Evolutionary conservation across 1,140 invertebrate species (phyloP), one percentile per base, ranked within the genome.

Genomic region (Dendroctonus valens): DNA sequence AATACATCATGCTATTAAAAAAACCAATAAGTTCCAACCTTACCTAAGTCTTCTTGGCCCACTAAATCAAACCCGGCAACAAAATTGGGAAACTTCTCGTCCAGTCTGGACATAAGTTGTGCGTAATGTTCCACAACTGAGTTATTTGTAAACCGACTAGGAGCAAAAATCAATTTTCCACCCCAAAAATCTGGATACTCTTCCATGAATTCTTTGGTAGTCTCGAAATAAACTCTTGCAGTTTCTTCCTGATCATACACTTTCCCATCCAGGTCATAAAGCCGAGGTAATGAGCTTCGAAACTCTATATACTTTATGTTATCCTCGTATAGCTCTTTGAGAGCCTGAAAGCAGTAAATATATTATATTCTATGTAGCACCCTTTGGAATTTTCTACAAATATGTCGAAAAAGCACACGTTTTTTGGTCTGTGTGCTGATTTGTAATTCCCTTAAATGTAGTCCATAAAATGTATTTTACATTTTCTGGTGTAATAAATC

Each of bases 301-400:
- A 94, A 74, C 81, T 95, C 92, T 0, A 91, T 69, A 69, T 93
- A 93, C 80, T 89, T 85, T 0, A 94, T 81, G 73, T 92, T 91
- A 71, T 94, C 92, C 1, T 89, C 82, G 69, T 87, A 85, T 7
- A 90, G 81, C 70, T 91, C 87, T 26, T 3, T 44, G 0, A 67
- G 38, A 14, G 57, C 57, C 57, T 88, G 84, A 68, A 88, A 88
- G 70, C 88, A 86, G 73, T 91, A 89, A 6, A 93, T 72, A 49
- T n/a, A 41, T 61, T 38, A 57, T 26, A 26, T 26, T 26, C 1
- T 26, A 26, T 26, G 26, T 26, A 26, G n/a, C n/a, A n/a, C n/a
- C n/a, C n/a, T n/a, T n/a, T n/a, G n/a, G n/a, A n/a, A n/a, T n/a
- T n/a, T n/a, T n/a, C n/a, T n/a, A n/a, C n/a, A n/a, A n/a, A n/a